Percentiles rank a stretch among this genome's conserved stretches.
Conservation (phyloP, 1,140 invertebrate genomes). For the Brachionus paranguensis region DNA sequence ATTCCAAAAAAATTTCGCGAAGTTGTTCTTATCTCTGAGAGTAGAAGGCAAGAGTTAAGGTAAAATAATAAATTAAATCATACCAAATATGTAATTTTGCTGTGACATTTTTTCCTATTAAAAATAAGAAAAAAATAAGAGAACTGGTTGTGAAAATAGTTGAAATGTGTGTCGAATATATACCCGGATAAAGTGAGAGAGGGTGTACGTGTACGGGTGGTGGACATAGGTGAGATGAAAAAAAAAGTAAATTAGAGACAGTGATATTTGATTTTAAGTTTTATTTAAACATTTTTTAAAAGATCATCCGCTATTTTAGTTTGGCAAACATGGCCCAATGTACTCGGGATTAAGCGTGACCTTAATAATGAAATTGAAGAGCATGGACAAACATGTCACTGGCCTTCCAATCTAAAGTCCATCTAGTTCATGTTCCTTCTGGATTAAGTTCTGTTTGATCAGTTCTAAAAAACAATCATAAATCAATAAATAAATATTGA, state of each 20-base stretch:
- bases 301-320: neutral
- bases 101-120: conserved; percentile 4
- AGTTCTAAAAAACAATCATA: neutral
- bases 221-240: neutral
- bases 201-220: neutral
- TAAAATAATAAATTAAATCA: neutral
- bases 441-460: neutral
- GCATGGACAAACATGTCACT: neutral
- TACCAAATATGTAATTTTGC: neutral
- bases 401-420: neutral
- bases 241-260: conserved; percentile 20
- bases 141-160: neutral
- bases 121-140: neutral
- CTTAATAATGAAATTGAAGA: neutral
- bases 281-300: neutral
- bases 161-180: neutral
- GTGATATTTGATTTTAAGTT: conserved; percentile 15
- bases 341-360: neutral
- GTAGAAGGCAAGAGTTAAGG: neutral
- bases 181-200: neutral
- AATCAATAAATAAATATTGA: conserved; percentile 2
- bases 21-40: too few relatives aligned
- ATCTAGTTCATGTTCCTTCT: neutral
- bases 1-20: too few relatives aligned
- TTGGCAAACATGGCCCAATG: neutral